Percentiles rank a stretch among this genome's conserved stretches.
These are phyloP conservation scores for Cyphomyrus discorhynchus DNA, from an alignment of 2,113 vertebrate species.

Conservation along the genomic window DNA sequence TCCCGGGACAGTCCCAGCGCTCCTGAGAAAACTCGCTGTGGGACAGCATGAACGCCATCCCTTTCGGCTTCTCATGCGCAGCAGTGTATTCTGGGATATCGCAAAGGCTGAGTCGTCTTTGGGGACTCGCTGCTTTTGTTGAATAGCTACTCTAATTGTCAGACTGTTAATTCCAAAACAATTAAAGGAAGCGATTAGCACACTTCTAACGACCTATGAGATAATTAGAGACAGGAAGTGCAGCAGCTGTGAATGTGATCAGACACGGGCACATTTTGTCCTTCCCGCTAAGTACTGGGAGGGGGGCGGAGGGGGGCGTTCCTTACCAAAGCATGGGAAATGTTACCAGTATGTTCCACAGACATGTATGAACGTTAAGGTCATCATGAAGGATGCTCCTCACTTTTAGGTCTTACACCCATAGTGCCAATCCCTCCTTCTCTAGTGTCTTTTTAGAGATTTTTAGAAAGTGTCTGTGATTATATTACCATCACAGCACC, in stretches of 20 bases:
- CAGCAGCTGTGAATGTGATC: background rate
- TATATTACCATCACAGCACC: background rate
- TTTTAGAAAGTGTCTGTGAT: background rate
- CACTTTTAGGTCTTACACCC: background rate
- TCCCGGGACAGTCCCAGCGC: background rate
- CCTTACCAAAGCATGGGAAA: background rate
- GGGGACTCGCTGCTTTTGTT: background rate
- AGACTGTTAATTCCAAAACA: constrained; percentile 3
- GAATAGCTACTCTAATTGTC: background rate
- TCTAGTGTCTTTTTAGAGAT: background rate
- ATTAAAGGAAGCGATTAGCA: constrained; percentile 16
- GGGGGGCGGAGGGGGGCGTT: background rate
- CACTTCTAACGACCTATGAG: constrained; percentile 15
- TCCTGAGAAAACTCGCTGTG: background rate
- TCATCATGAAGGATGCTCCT: background rate
- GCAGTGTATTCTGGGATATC: background rate
- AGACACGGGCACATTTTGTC: background rate
- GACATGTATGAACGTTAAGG: background rate
- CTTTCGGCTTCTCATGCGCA: background rate
- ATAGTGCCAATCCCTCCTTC: background rate
- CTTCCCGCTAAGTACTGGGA: background rate
- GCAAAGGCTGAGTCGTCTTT: background rate
- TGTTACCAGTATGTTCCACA: background rate
- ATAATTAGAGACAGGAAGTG: background rate
- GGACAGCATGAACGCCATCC: background rate